Evolutionary conservation across 2,888 invertebrate species (phyloP), one percentile per base, ranked within the genome.

Genomic region (Meteorus cinctellus): DNA sequence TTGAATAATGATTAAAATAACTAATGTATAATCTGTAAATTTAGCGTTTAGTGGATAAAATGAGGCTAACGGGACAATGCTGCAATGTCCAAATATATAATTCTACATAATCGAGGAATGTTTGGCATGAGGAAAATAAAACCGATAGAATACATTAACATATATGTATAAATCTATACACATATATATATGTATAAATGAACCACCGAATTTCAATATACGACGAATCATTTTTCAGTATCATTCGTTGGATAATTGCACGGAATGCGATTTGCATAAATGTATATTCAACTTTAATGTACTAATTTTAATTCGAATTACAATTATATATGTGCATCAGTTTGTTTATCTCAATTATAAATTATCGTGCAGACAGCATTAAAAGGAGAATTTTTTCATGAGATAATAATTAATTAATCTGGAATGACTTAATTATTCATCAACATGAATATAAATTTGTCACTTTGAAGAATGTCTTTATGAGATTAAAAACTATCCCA

Each of bases 31-130:
- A 71, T 78, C 74, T 69, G 31, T 69, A 34, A 81, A 79, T 78
- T 65, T 83, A 81, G 81, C 77, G 63, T 79, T 81, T 81, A 83
- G 77, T 78, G 74, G 81, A 82, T 82, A 78, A 55, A 36, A 72
- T 75, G 82, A 84, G 83, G 83, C 84, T 84, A 82, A 77, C 80
- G 84, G 84, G 84, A 84, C 84, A 82, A 82, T 75, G 80, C 78
- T 85, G 84, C 84, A 83, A 84, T 84, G 82, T 82, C 83, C 83
- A 80, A 24, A 55, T 55, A 55, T 81, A 78, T 73, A 76, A 81
- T 63, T 78, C 76, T 77, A 78, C 29, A 79, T 77, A 79, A n/a
- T 66, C 79, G 76, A 80, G 79, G 78, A 72, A 78, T 79, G 79
- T 78, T 75, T 59, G 70, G 75, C 78, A 70, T 74, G 55, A 60